These are phyloP conservation scores for Cassiopea andromeda DNA, from an alignment of 30 jellyfish, hydroid and myxozoan species.

Conservation along the genomic window DNA sequence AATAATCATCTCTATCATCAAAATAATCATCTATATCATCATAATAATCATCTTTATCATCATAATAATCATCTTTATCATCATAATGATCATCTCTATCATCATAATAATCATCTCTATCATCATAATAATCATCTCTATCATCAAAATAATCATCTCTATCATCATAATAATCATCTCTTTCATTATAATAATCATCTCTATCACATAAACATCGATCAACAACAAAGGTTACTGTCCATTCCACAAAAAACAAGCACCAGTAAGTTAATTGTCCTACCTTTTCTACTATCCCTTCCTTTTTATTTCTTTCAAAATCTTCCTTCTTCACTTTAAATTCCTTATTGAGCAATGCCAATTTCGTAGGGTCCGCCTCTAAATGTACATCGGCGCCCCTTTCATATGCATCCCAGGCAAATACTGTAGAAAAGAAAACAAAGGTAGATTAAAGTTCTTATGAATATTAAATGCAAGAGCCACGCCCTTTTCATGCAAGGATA, in stretches of 20 bases:
- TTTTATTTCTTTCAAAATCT: constrained; percentile 73
- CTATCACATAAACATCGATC: too few species aligned
- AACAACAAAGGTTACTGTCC: background rate
- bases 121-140: too few species aligned
- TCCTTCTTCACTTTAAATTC: constrained; percentile 93
- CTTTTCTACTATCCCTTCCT: constrained; percentile 88
- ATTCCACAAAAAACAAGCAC: background rate
- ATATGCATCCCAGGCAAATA: constrained; percentile 98
- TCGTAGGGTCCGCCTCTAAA: constrained; percentile 99
- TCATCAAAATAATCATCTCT: too few species aligned
- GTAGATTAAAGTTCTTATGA: background rate
- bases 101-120: too few species aligned
- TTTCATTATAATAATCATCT: too few species aligned
- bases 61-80: too few species aligned
- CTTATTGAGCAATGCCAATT: constrained; percentile 85
- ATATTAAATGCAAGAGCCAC: background rate
- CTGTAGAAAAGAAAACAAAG: constrained; percentile 22
- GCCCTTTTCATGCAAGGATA: too few species aligned
- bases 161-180: too few species aligned
- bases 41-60: too few species aligned
- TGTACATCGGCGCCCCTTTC: constrained; percentile 99
- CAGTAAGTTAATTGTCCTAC: background rate
- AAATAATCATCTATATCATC: too few species aligned
- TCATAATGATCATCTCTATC: too few species aligned
- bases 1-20: too few species aligned